Evolutionary conservation across 92 coral and sea anemone genomes (phyloP), one percentile per base, ranked within the genome.

Genomic region (Palythoa grandiflora): DNA sequence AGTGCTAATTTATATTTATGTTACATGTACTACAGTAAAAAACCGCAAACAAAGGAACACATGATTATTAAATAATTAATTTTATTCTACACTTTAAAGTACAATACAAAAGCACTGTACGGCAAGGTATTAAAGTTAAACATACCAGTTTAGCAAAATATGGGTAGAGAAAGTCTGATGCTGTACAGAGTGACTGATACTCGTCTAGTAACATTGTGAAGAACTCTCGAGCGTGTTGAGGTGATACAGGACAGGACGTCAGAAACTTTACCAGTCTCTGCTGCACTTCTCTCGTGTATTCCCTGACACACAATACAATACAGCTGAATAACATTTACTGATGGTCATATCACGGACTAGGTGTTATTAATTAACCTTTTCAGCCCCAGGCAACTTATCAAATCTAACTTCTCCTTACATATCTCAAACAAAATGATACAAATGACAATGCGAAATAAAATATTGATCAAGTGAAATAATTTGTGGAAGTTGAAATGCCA

Each of bases 151-250:
- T 92, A 51, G 63, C 83, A 63, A 94, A 92, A 76, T 92, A 94
- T 9, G 96, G 96, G 52, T 89, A 89, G 19, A 94, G 94, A 59
- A 94, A 87, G 74, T 89, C 96, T 3, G 90, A 87, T 7, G 96
- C 96, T 40, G 89, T 90, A 87, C 93, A 94, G n/a, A 94, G 90
- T 1, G 96, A 92, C 75, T 94, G 94, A 72, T 94, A 94, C 72
- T 94, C 96, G 61, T 94, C 96, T 85, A 94, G 91, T 57, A 94
- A 85, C 90, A 92, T 94, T 15, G 87, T 87, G 70, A 94, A 89
- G 80, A 92, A 94, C 80, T 94, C 96, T 73, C 68, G 89, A 7
- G 96, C 92, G 54, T 94, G 96, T 73, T 88, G 92, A 2, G 94
- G 93, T 36, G 96, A 87, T 52, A 87, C 89, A 16, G 96, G 92